phyloP scores from a whole-genome alignment of 2,888 invertebrate species.

The Crematogaster levior region DNA sequence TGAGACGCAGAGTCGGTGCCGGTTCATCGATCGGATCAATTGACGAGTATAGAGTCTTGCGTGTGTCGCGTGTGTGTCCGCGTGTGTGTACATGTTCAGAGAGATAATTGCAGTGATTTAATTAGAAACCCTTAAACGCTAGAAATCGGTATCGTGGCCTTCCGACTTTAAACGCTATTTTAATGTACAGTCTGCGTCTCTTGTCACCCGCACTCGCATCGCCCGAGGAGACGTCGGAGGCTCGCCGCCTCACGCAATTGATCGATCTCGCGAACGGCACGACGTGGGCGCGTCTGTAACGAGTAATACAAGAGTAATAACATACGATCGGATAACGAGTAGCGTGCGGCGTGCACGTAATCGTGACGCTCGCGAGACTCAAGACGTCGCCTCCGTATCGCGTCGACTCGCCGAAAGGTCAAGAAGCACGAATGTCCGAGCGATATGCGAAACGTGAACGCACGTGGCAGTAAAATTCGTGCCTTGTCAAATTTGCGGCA shows the following conservation, averaged over 20 bases:
- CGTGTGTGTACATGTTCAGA: not conserved
- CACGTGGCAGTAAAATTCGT: not conserved
- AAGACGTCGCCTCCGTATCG: not conserved
- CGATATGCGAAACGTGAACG: not conserved
- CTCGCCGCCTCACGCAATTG: not conserved
- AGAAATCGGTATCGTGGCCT: slow-evolving; percentile 40
- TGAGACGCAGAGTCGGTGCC: slow-evolving; percentile 9
- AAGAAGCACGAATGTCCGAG: not conserved
- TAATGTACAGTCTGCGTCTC: slow-evolving; percentile 46
- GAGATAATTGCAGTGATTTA: slow-evolving; percentile 27
- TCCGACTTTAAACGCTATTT: slow-evolving; percentile 22
- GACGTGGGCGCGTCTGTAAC: slow-evolving; percentile 36
- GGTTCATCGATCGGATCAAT: slow-evolving; percentile 40
- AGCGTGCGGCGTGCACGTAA: slow-evolving; percentile 17
- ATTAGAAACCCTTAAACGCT: slow-evolving; percentile 49
- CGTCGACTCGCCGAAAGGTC: not conserved
- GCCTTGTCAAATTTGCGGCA: not conserved
- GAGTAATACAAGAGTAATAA: slow-evolving; percentile 48
- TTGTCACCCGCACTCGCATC: not conserved
- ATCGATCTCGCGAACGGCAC: slow-evolving; percentile 34
- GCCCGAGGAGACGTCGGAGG: not conserved
- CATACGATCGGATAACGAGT: slow-evolving; percentile 47
- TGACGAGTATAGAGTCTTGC: slow-evolving; percentile 33
- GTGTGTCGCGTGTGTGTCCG: not conserved
- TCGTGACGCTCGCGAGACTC: slow-evolving; percentile 40